These are phyloP conservation scores for Sebastes alutus DNA, from an alignment of 2,797 vertebrate species.

Conservation along the genomic window DNA sequence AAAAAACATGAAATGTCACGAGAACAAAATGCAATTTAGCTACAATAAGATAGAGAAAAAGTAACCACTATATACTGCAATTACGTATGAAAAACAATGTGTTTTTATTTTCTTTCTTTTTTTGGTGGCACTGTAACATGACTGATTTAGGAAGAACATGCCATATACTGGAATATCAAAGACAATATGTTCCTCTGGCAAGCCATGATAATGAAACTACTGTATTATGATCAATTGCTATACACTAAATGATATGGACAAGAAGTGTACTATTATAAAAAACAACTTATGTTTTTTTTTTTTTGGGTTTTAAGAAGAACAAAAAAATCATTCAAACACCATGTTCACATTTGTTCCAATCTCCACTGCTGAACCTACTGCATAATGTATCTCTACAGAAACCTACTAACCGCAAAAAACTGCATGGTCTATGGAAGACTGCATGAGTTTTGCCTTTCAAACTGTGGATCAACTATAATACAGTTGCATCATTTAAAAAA, in stretches of 20 bases:
- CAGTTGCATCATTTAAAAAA: slow-evolving; percentile 73
- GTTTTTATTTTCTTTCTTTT: slow-evolving; percentile 39
- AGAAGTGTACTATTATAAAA: slow-evolving; percentile 67
- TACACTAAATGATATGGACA: slow-evolving; percentile 69
- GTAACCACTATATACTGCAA: slow-evolving; percentile 64
- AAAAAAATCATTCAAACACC: slow-evolving; percentile 59
- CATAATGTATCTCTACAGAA: slow-evolving; percentile 77
- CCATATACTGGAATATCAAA: slow-evolving; percentile 76
- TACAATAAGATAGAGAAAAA: slow-evolving; percentile 63
- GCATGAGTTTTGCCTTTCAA: slow-evolving; percentile 87
- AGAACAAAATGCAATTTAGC: slow-evolving; percentile 65
- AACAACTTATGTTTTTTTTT: slow-evolving; percentile 41
- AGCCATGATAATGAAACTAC: slow-evolving; percentile 77
- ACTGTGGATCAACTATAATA: slow-evolving; percentile 77
- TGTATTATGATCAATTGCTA: slow-evolving; percentile 66
- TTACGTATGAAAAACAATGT: slow-evolving; percentile 59
- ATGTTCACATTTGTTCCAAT: slow-evolving; percentile 61
- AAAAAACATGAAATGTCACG: slow-evolving; percentile 40
- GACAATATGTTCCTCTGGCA: slow-evolving; percentile 70
- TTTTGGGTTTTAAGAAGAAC: slow-evolving; percentile 50
- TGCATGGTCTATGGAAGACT: slow-evolving; percentile 85
- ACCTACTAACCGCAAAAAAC: slow-evolving; percentile 76
- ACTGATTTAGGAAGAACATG: slow-evolving; percentile 76
- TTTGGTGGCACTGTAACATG: slow-evolving; percentile 71
- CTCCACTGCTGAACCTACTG: slow-evolving; percentile 64